Conservation (phyloP, 64 coral and sea anemone genomes). For the Dendronephthya gigantea region DNA sequence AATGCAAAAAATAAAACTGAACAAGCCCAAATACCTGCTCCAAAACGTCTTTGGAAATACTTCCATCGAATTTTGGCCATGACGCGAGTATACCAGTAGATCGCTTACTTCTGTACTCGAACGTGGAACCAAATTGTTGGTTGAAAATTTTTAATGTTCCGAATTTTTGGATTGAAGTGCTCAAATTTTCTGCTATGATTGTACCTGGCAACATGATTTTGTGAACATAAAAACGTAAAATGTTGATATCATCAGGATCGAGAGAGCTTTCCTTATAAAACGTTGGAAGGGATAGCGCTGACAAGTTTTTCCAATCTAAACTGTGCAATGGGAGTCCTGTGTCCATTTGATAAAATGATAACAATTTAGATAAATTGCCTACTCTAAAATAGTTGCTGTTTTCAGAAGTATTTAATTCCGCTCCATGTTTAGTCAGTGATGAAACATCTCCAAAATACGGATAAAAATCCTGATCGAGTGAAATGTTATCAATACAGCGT, state of each 20-base stretch:
- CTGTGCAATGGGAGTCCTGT: neutral
- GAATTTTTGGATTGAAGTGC: neutral
- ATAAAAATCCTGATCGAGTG: neutral
- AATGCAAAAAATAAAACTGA: neutral
- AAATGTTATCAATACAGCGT: neutral
- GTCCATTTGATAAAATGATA: neutral
- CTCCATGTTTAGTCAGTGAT: neutral
- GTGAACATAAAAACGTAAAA: slow-evolving; percentile 2
- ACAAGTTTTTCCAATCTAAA: neutral
- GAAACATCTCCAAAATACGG: neutral
- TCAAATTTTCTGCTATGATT: neutral
- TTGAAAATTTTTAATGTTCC: neutral
- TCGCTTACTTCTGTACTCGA: neutral
- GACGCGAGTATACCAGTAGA: neutral
- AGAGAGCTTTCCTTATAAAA: slow-evolving; percentile 5
- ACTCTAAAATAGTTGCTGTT: no score
- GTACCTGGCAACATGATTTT: neutral
- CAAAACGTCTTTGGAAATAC: neutral
- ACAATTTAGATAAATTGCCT: neutral
- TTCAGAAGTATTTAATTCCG: no score
- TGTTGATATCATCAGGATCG: slow-evolving; percentile 14
- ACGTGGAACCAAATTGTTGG: neutral
- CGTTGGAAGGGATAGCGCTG: neutral
- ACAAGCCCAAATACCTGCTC: neutral
- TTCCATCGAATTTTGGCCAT: neutral